Base-by-base conservation (phyloP, 2,797 vertebrate genomes). In the Arrhamphus sclerolepis region DNA sequence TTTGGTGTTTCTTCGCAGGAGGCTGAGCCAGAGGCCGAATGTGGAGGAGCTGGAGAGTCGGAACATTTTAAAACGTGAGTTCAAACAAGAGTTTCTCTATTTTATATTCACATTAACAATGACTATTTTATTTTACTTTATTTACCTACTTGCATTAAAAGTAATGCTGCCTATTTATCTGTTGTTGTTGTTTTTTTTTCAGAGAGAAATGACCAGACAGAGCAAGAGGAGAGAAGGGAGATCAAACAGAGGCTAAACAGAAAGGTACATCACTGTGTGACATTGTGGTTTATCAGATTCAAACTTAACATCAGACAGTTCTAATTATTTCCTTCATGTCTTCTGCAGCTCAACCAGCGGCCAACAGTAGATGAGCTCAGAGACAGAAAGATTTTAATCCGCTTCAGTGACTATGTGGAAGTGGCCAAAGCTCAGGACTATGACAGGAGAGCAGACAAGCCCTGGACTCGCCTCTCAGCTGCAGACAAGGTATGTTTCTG, bases 381-480 rank as follows among this genome's bases (percentile, higher is more conserved):
- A 72, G 97, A 99, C 91, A 93, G 96, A 81, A 99, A 98, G 91
- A 99, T 99, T 81, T 93, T 99, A 85, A 98, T 99, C 78, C 95
- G 97, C 66, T 99, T 99, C 92, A 99, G 97, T 31, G 98, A 99
- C 81, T 99, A 99, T 1, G 98, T 99, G 80, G 98, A 99, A 85
- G 98, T 99, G 90, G 97, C 98, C 39, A 98, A 97, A 93, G 98
- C 98, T 82, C 98, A 99, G 94, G 98, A 99, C 92, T 99, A 99
- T 0, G 98, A 99, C 93, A 89, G 98, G 77, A 92, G 98, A 84
- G 97, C 98, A 1, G 98, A 99, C 90, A 99, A 99, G 78, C 98
- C 98, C 9, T 99, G 97, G 97, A 99, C 98, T 0, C 90, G 98
- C 56, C 94, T 99, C 70, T 98, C 98, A 0, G 97, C 98, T 13